A percentile compares a stretch with the other conserved stretches of the same genome.
Conservation (phyloP, 2,113 vertebrate species). For the Crocuta crocuta region DNA sequence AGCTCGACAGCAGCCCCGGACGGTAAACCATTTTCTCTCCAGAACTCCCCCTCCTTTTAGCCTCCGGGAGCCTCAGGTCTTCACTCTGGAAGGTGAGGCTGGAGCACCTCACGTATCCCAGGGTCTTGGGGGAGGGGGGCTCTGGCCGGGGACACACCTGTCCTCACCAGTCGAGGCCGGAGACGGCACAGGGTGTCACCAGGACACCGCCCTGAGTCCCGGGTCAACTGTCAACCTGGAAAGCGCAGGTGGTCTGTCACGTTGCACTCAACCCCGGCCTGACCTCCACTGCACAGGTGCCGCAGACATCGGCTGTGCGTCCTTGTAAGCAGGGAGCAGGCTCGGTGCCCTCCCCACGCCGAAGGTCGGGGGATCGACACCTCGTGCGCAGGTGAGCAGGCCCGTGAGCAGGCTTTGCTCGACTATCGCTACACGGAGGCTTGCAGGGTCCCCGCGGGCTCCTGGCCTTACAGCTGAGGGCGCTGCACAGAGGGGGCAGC, state of each 20-base stretch:
- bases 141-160: rapidly evolving
- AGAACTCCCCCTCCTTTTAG: not conserved
- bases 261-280: rapidly evolving
- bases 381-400: rapidly evolving
- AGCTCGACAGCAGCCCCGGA: not conserved
- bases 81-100: not conserved
- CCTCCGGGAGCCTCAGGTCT: rapidly evolving
- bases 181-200: not conserved
- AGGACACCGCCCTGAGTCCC: not conserved
- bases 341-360: not conserved
- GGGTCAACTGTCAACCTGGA: not conserved
- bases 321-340: not conserved
- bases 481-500: rapidly evolving
- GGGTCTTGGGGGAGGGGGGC: not conserved
- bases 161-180: not conserved
- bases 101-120: not conserved
- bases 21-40: not conserved
- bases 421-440: rapidly evolving
- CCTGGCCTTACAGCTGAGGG: not conserved
- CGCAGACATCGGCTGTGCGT: not conserved
- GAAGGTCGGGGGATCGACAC: rapidly evolving
- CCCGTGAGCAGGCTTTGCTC: not conserved
- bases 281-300: too few species aligned
- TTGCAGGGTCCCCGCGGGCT: rapidly evolving
- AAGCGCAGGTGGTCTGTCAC: not conserved